Evolutionary conservation across 2,888 invertebrate species (phyloP).

Genomic region (Eumerus sabulonum): DNA sequence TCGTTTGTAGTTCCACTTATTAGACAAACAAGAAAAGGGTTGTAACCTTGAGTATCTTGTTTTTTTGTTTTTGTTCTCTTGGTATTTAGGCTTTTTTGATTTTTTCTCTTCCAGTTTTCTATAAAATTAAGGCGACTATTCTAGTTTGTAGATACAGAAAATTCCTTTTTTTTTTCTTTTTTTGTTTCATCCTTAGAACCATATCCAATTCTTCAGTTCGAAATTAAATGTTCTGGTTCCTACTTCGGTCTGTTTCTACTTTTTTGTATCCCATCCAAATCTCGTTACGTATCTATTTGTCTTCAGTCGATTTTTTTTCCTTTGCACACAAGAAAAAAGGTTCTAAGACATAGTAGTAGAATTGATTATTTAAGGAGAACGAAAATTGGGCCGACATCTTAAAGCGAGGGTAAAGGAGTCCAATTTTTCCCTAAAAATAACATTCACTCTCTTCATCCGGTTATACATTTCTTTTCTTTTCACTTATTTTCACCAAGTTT

Average conservation of each 20-base stretch:
- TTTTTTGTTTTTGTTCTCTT: neutral
- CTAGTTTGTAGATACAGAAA: constrained; percentile 36
- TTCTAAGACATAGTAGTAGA: constrained; percentile 35
- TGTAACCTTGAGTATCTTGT: constrained; percentile 44
- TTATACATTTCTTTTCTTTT: constrained; percentile 20
- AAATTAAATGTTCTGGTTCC: neutral
- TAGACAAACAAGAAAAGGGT: constrained; percentile 24
- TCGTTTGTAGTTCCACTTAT: neutral
- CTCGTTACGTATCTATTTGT: constrained; percentile 15
- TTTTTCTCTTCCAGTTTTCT: constrained; percentile 17
- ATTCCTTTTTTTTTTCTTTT: constrained; percentile 14
- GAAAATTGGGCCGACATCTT: constrained; percentile 24
- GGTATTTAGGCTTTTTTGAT: constrained; percentile 7
- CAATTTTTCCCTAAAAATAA: too few relatives aligned
- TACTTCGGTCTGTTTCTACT: constrained; percentile 22
- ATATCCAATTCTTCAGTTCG: constrained; percentile 4
- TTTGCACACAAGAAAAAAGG: neutral
- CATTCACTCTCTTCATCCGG: too few relatives aligned
- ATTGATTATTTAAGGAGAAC: constrained; percentile 20
- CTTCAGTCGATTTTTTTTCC: constrained; percentile 1
- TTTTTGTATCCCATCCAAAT: constrained; percentile 8
- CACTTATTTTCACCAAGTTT: neutral
- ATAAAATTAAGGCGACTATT: constrained; percentile 54
- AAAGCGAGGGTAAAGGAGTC: constrained; percentile 14
- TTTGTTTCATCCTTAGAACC: too few relatives aligned